Conservation (phyloP, 1,140 invertebrate genomes). For the Zeugodacus cucurbitae region DNA sequence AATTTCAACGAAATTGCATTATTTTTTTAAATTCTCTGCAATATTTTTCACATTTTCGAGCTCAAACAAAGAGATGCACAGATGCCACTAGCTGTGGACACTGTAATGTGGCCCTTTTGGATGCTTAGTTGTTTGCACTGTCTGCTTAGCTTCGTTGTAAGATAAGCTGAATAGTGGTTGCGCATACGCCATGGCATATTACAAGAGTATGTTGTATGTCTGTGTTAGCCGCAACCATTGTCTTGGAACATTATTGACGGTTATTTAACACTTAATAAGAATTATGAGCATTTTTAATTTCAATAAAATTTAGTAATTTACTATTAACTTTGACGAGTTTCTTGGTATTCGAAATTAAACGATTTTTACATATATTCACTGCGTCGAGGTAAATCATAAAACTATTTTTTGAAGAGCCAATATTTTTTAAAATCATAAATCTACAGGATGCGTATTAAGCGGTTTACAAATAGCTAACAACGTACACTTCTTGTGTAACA, state of each 20-base stretch:
- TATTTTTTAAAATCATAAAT: no score
- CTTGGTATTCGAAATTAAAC: no score
- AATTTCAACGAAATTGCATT: neutral
- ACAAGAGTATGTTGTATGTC: neutral
- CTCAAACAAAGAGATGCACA: neutral
- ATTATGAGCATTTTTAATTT: no score
- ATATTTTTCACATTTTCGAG: constrained; percentile 1
- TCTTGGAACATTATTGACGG: neutral
- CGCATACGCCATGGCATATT: neutral
- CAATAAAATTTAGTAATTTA: no score
- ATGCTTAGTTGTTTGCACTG: neutral
- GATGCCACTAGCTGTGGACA: neutral
- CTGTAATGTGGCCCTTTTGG: neutral
- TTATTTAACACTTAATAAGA: neutral
- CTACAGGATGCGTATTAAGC: no score
- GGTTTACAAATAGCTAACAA: no score
- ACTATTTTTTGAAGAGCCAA: no score
- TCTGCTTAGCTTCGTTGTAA: neutral
- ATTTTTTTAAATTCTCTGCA: neutral
- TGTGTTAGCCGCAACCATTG: neutral
- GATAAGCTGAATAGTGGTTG: neutral
- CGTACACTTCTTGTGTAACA: no score
- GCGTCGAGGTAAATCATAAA: no score
- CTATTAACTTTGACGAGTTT: no score
- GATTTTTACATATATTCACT: no score